A percentile compares a stretch with the other conserved stretches of the same genome.
Evolutionary conservation across 1,140 invertebrate species (phyloP).

Genomic region (Rhagoletis zephyria): DNA sequence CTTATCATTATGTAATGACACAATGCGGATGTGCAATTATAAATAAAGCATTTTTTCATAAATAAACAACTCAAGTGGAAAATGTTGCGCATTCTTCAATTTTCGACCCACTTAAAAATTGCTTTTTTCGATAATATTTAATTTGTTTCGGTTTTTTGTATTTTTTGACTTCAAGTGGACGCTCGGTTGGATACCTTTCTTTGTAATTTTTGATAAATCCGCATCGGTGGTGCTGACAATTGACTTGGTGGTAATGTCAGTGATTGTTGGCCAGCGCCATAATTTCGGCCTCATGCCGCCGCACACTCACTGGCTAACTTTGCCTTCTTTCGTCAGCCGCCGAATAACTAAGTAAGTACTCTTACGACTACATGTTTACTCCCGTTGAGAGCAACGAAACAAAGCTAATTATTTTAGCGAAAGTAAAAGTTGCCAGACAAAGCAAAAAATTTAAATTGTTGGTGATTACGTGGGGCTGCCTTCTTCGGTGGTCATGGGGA

Average conservation of each 20-base stretch:
- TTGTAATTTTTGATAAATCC: slow-evolving; percentile 12
- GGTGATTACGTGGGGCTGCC: slow-evolving; percentile 2
- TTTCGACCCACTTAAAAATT: slow-evolving; percentile 3
- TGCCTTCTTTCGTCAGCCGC: not conserved
- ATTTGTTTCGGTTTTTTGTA: not conserved
- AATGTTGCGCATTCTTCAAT: not conserved
- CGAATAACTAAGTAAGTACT: not conserved
- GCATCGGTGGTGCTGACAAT: slow-evolving; percentile 32
- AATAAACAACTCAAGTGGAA: slow-evolving; percentile 39
- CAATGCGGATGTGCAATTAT: not conserved
- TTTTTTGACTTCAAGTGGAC: not conserved
- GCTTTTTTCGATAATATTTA: not conserved
- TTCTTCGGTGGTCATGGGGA: not conserved
- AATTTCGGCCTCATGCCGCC: not conserved
- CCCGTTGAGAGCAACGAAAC: slow-evolving; percentile 28
- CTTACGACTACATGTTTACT: not conserved
- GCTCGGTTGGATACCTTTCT: not conserved
- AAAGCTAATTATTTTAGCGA: slow-evolving; percentile 40
- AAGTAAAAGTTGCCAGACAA: slow-evolving; percentile 50
- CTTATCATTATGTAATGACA: not conserved
- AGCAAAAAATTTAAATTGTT: not conserved
- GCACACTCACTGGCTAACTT: not conserved
- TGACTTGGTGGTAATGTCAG: slow-evolving; percentile 21
- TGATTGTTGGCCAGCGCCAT: not conserved
- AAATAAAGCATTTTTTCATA: not conserved